phyloP scores from a whole-genome alignment of 2,797 vertebrate genomes.

The Allobates femoralis region DNA sequence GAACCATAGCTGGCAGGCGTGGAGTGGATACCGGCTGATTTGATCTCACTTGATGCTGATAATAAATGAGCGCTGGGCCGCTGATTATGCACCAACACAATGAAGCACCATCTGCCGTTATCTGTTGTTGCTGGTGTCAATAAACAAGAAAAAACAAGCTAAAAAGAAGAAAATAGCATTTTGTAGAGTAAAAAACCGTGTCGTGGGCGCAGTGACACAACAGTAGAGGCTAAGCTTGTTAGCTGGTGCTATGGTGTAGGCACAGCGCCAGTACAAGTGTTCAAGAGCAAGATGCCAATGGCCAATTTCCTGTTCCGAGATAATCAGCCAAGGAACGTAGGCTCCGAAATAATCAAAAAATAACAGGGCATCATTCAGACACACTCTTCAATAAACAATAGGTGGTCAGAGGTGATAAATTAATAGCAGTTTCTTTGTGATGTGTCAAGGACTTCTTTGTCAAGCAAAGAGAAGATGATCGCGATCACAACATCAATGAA shows the following conservation, averaged over 20 bases:
- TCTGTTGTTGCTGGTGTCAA: neutral
- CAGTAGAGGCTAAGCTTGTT: neutral
- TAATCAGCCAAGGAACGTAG: neutral
- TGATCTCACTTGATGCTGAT: neutral
- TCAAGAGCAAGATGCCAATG: neutral
- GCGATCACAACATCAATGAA: too few species aligned
- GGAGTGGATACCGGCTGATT: neutral
- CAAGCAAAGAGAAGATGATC: too few species aligned
- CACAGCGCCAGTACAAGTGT: neutral
- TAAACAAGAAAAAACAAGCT: neutral
- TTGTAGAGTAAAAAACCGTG: neutral
- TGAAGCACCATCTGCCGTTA: constrained; percentile 5
- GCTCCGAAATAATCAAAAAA: neutral
- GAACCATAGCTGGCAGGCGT: neutral
- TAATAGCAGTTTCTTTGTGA: neutral
- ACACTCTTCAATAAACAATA: neutral
- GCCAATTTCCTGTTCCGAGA: neutral
- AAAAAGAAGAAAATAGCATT: neutral
- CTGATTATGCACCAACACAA: neutral
- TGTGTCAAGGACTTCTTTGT: too few species aligned
- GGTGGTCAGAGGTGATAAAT: neutral
- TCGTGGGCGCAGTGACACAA: neutral
- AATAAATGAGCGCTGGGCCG: neutral
- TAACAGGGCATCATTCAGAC: neutral
- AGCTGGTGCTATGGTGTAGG: neutral